phyloP scores from a whole-genome alignment of 2,797 vertebrate genomes.

The Esox lucius region DNA sequence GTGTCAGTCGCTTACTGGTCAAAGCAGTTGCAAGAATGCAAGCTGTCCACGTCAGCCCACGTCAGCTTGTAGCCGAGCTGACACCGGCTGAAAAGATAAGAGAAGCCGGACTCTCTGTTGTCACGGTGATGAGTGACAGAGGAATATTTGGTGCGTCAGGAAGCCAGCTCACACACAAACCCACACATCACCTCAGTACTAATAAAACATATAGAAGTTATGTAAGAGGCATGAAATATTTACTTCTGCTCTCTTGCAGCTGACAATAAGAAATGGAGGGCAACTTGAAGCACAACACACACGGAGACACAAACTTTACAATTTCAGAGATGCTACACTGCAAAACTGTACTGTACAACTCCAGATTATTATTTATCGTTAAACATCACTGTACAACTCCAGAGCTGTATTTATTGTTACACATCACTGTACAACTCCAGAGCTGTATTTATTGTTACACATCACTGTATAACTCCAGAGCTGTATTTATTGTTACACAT shows the following conservation, averaged over 20 bases:
- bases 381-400: too few species aligned
- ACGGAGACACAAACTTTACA: neutral
- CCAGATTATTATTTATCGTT: too few species aligned
- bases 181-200: neutral
- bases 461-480: too few species aligned
- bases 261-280: neutral
- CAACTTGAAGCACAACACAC: neutral
- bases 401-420: too few species aligned
- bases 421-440: too few species aligned
- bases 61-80: neutral
- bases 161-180: neutral
- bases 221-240: neutral
- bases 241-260: neutral
- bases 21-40: neutral
- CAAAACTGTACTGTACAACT: too few species aligned
- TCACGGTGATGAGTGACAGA: neutral
- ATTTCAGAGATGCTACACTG: too few species aligned
- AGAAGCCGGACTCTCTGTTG: neutral
- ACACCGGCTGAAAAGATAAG: neutral
- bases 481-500: too few species aligned
- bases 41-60: neutral
- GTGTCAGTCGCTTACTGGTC: neutral
- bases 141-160: neutral
- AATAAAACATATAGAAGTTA: neutral
- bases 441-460: too few species aligned